phyloP scores from a whole-genome alignment of 2,113 vertebrate genomes.

The Mohoua ochrocephala region DNA sequence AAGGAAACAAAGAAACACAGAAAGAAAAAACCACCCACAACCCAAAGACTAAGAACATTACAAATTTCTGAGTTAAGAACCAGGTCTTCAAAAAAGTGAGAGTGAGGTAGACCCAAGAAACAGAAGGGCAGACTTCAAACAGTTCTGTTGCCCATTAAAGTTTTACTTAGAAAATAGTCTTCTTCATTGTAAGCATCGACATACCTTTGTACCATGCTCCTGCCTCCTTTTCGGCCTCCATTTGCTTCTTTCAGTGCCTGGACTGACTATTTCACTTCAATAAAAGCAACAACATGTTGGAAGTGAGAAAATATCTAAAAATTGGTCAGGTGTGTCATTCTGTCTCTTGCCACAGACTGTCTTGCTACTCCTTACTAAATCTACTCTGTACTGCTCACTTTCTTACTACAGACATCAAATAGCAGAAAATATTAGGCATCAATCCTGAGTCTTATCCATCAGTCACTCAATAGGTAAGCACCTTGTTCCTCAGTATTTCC shows the following conservation, averaged over 20 bases:
- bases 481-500: background rate
- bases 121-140: background rate
- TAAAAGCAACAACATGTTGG: background rate
- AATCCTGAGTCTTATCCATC: background rate
- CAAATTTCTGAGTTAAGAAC: background rate
- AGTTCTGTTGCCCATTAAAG: background rate
- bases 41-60: background rate
- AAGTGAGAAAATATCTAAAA: background rate
- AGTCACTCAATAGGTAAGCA: background rate
- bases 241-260: background rate
- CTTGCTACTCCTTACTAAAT: background rate
- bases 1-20: fast-evolving
- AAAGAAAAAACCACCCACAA: background rate
- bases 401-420: background rate
- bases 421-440: background rate
- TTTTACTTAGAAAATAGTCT: background rate
- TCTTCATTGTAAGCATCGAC: background rate
- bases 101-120: background rate
- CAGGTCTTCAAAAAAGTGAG: background rate
- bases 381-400: background rate
- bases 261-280: background rate
- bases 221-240: background rate
- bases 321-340: background rate
- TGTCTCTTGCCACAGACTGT: background rate
- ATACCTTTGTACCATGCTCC: background rate